Evolutionary conservation across 2,888 invertebrate species (phyloP), one percentile per base, ranked within the genome.

Genomic region (Panzeria rudis): DNA sequence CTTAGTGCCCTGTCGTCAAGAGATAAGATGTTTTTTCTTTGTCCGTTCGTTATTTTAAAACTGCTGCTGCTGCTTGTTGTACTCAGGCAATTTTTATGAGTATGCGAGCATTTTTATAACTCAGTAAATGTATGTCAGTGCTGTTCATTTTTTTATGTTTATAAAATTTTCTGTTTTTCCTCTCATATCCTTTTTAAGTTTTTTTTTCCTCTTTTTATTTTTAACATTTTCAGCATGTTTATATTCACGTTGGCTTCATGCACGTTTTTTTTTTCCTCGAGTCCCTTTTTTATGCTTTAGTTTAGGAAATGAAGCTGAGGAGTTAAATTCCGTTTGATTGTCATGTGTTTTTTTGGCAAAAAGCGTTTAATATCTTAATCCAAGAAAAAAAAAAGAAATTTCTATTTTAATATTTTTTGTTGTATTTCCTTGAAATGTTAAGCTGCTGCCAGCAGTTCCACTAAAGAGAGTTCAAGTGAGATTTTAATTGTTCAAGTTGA

Each of bases 1-100:
- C 61, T 72, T 54, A 68, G 61, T 84, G 73, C 47, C 80, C 73
- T 85, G 77, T 85, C 73, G 81, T 78, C 81, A 73, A 78, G 81
- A 85, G 81, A 81, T 84, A 84, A 77, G 72, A 64, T 59, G 44
- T 50, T 69, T 25, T 17, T 71, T n/a, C 29, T 41, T 62, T 68
- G 38, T 29, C n/a, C n/a, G 29, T 29, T 29, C 29, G 29, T 2
- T 2, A 5, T 38, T 35, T 20, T 35, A 38, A 6, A 11, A 13
- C 5, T 50, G 29, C 2, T 29, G 62, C 20, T 78, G 50, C 9
- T 69, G 68, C 17, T 62, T 3, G 7, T 79, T 71, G 15, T 66
- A 20, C 50, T 38, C 56, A 38, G 41, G 59, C 9, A 64, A 41
- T 68, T 77, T 68, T 56, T 59, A 76, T 77, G 44, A 68, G 54